Base-by-base conservation (phyloP, 2,888 invertebrate genomes). In the Agapostemon virescens region DNA sequence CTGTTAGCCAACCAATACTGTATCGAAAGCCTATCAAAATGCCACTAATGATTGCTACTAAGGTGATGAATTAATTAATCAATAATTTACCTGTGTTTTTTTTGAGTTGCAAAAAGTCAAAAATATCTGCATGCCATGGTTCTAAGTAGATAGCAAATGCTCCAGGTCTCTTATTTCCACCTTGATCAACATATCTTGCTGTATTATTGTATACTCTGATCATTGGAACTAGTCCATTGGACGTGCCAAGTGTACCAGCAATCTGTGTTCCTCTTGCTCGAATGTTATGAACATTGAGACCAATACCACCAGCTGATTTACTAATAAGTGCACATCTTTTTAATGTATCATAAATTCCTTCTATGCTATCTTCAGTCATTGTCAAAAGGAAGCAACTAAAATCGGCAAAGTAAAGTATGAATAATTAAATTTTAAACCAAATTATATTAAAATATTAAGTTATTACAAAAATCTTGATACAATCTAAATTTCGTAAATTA, bases 51-150 rank as follows among this genome's bases (percentile, higher is more conserved):
- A n/a, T n/a, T n/a, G n/a, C n/a, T n/a, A n/a, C n/a, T n/a, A n/a
- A n/a, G n/a, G 15, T 11, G 33, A 13, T 45, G 7, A 20, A 45
- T n/a, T 23, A 66, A 68, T 40, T 11, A 71, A 36, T 33, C 15
- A 40, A 17, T 55, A 55, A 55, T 15, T 79, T 84, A 91, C 91
- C 97, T 0, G 98, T 98, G 92, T 99, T 99, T 92, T 98, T 99
- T 91, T 97, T 98, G 69, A 99, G 93, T 91, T 99, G 97, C 70
- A 99, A 93, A 93, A 99, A 99, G 80, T 98, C 98, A 92, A 98
- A 98, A 79, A 99, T 94, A 92, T 99, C 99, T 0, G 98, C 96
- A 93, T 99, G 99, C 99, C 99, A 99, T 0, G 99, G 99, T 93
- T 99, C 99, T 72, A 99, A 93, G 91, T 99, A 99, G 81, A 99